These are phyloP conservation scores for Acleris laterana DNA, from an alignment of 2,888 invertebrate genomes.

Conservation along the genomic window DNA sequence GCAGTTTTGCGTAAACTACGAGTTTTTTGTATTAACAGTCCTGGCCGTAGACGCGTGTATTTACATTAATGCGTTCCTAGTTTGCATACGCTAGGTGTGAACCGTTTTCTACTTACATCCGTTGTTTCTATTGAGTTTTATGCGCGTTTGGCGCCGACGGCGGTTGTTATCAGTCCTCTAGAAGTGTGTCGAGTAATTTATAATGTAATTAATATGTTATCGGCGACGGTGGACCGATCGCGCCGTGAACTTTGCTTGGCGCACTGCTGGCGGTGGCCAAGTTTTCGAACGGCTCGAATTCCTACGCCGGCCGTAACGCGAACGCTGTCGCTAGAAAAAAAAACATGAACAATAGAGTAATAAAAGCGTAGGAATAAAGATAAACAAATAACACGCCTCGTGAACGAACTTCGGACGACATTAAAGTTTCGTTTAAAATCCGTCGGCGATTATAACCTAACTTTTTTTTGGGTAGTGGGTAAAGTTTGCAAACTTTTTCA, in stretches of 20 bases:
- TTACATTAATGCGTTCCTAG: constrained; percentile 33
- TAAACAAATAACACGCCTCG: constrained; percentile 28
- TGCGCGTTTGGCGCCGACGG: constrained; percentile 65
- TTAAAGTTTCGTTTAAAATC: constrained; percentile 2
- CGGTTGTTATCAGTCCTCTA: constrained; percentile 67
- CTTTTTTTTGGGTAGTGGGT: background rate
- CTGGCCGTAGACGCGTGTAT: constrained; percentile 39
- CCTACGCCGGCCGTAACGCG: constrained; percentile 31
- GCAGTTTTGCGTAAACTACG: constrained; percentile 62
- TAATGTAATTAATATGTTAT: constrained; percentile 80
- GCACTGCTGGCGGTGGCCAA: constrained; percentile 24
- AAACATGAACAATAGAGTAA: constrained; percentile 32
- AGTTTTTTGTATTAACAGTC: constrained; percentile 63
- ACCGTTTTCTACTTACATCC: constrained; percentile 54
- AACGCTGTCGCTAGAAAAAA: constrained; percentile 32
- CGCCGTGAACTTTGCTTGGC: constrained; percentile 65
- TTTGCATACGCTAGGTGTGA: constrained; percentile 30
- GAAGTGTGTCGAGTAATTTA: constrained; percentile 80
- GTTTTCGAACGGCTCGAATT: constrained; percentile 37
- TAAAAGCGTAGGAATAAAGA: constrained; percentile 18
- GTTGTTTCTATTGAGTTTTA: constrained; percentile 57
- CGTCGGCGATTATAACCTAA: constrained; percentile 7
- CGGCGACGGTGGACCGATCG: constrained; percentile 60
- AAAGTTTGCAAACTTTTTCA: background rate
- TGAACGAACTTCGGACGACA: constrained; percentile 1